Conservation (phyloP, 2,113 vertebrate species). For the Mormyrus iriodes region DNA sequence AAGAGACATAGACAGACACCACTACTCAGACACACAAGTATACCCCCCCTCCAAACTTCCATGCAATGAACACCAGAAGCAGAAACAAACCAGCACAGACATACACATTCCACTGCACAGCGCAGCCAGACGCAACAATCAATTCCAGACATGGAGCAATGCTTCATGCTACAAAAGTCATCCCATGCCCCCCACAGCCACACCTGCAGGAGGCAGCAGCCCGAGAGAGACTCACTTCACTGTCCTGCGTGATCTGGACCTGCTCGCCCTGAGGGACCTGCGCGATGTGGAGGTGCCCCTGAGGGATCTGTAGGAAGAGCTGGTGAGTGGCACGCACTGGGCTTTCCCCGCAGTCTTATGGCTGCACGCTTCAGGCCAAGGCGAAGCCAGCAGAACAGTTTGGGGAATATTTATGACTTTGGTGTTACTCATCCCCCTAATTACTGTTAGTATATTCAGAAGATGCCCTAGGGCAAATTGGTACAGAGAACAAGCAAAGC, state of each 20-base stretch:
- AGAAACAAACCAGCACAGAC: background rate
- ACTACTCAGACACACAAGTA: background rate
- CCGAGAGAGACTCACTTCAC: constrained; percentile 72
- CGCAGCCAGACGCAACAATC: background rate
- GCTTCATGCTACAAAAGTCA: background rate
- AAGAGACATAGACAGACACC: background rate
- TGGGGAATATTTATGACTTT: background rate
- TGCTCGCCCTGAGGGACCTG: constrained; percentile 97
- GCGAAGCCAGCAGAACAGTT: background rate
- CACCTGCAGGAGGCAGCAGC: background rate
- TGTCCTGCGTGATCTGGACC: constrained; percentile 98
- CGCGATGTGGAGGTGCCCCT: constrained; percentile 95
- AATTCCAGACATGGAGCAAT: background rate
- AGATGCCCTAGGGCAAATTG: background rate
- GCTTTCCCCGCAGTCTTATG: background rate
- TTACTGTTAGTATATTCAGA: background rate
- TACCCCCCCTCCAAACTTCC: background rate
- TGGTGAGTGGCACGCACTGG: constrained; percentile 43
- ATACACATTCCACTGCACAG: background rate
- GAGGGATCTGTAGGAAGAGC: constrained; percentile 70
- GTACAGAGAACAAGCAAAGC: background rate
- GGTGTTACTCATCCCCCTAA: background rate
- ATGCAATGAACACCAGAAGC: background rate
- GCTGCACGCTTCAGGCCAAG: too few species aligned
- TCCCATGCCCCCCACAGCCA: background rate